Base-by-base conservation (phyloP, 2,888 invertebrate species). In the Pachycephus smyrnensis region DNA sequence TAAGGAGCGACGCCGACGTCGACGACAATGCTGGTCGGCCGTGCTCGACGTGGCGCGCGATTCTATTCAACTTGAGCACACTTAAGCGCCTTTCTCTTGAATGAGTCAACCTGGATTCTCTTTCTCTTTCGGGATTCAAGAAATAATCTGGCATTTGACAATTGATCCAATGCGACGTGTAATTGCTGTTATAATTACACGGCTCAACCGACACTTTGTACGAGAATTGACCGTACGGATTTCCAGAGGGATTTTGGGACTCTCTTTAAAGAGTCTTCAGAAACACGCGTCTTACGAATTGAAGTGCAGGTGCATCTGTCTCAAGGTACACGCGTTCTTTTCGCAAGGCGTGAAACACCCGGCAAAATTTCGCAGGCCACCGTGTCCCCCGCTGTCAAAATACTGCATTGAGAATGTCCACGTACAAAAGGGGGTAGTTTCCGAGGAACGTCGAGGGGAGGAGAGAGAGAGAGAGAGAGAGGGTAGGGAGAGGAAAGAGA, bases 381-480 rank as follows among this genome's bases (percentile, higher is more conserved):
- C 86, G 90, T 90, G 90, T 91, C 88, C 88, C 87, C 85, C 80
- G 87, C 89, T 91, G 91, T 91, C 91, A 91, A 91, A 91, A 91
- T 91, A 91, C 82, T 80, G 83, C 86, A 90, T 91, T 89, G 86
- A 88, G 79, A 68, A 78, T 69, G 81, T 77, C 74, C 76, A 79
- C 69, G 76, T 73, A 75, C 36, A 35, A 35, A 33, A 71, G 32
- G 32, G 31, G 71, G 33, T 33, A 30, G 32, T 33, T 71, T 23
- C 15, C 9, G 71, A 0, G 55, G 23, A 55, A 55, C 55, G 55
- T 31, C 73, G 31, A 73, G 73, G 33, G 69, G 12, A 69, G 6
- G 71, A 69, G 12, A 69, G 15, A 69, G 37, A 35, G 23, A 81
- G 82, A 80, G 79, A 76, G 79, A 75, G 77, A n/a, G 23, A 68